Base-by-base conservation (phyloP, 2,888 invertebrate species). In the Sympetrum striolatum region DNA sequence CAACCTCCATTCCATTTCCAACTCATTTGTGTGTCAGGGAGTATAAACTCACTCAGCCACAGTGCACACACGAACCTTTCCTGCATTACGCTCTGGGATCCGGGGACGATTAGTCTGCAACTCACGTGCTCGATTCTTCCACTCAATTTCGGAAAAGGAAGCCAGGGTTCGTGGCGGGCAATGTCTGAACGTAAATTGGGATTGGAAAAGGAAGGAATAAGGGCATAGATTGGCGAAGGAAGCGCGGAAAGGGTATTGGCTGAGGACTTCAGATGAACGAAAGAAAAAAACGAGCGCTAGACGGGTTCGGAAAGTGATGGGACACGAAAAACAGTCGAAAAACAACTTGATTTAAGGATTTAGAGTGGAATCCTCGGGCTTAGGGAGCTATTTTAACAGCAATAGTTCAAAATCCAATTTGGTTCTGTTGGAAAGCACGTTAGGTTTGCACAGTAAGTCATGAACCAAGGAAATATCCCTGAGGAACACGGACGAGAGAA, bases 71-170 rank as follows among this genome's bases (percentile, higher is more conserved):
- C 53, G 53, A 53, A 53, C 53, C 44, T 44, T 44, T 44, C 44
- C 53, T 53, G 73, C 31, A 73, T 73, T 73, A 73, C 31, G 31
- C 31, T 73, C 25, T 14, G 53, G 60, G 86, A 86, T 60, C 86
- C 86, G 58, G 58, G 58, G 35, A 37, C 86, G 60, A 86, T 86
- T 86, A 86, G 86, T 6, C 60, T 60, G 35, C 86, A 60, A 37
- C 58, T 86, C 86, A 86, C 86, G 86, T 64, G 60, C 37, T 22
- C 37, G 8, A 58, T 60, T 86, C 60, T 60, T 86, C 86, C 86
- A 86, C 86, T 86, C 86, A 86, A 86, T 86, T 86, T 86, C 86
- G 60, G 60, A 60, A 64, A 37, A 60, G 82, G 58, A 82, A 64
- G 64, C 64, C 64, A 25, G 25, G 73, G 73, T 25, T 73, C 25